Evolutionary conservation across 2,797 vertebrate genomes (phyloP).

Genomic region (Hydrolagus colliei): DNA sequence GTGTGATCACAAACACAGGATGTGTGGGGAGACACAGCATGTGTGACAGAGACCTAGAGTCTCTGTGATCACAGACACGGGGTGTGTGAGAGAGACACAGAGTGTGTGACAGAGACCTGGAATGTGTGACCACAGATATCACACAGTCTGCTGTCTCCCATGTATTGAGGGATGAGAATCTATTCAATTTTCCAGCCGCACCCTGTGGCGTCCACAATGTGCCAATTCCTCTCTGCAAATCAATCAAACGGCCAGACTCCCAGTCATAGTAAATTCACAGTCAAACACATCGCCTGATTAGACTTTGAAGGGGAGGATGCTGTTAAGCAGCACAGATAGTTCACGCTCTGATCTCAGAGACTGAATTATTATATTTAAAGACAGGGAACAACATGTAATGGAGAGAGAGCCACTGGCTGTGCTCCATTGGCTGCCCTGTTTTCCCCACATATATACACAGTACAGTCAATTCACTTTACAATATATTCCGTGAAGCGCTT

Average conservation of each 20-base stretch:
- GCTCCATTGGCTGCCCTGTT: no score
- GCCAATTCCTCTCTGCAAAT: background rate
- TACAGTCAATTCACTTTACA: no score
- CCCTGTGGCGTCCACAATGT: background rate
- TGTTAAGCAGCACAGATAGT: background rate
- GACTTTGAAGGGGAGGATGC: background rate
- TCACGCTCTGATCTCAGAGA: background rate
- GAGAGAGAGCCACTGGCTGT: no score
- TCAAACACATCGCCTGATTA: constrained; percentile 1
- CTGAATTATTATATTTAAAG: background rate
- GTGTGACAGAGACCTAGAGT: background rate
- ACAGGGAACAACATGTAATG: background rate
- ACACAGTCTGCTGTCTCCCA: background rate
- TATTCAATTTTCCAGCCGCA: background rate
- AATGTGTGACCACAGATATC: background rate
- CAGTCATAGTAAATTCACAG: background rate
- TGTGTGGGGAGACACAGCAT: no score
- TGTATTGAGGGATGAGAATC: background rate
- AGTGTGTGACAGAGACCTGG: background rate
- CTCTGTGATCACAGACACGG: background rate
- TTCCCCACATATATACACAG: no score
- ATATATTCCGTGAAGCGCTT: no score
- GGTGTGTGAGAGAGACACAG: background rate
- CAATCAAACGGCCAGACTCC: background rate
- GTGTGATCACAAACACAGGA: no score